Evolutionary conservation across 2,113 vertebrate species (phyloP).

Genomic region (Dromaius novaehollandiae): DNA sequence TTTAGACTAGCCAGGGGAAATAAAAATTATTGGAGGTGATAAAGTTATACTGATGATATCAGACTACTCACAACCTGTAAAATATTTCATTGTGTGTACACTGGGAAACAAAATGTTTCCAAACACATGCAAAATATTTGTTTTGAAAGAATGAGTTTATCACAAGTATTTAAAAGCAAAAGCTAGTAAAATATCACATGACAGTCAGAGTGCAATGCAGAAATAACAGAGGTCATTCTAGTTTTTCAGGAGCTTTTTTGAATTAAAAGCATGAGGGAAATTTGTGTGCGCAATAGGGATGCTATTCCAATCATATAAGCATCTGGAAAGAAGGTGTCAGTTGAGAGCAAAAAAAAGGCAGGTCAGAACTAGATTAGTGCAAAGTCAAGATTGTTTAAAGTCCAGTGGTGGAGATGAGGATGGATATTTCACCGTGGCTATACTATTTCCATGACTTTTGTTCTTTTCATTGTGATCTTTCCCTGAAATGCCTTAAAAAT

Average conservation of each 20-base stretch:
- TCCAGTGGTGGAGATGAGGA: background rate
- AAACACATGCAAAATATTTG: background rate
- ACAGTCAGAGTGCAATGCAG: background rate
- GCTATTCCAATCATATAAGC: background rate
- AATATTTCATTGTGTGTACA: background rate
- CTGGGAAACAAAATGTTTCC: background rate
- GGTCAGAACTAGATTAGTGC: background rate
- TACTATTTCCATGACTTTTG: background rate
- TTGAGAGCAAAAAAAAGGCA: background rate
- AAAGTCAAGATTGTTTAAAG: background rate
- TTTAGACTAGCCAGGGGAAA: background rate
- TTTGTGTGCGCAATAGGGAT: background rate
- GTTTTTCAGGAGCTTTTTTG: background rate
- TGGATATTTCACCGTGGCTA: background rate
- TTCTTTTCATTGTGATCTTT: background rate
- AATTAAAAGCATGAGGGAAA: background rate
- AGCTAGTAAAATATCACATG: background rate
- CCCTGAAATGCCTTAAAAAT: constrained; percentile 28
- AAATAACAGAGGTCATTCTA: background rate
- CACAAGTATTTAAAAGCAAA: background rate
- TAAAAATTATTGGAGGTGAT: background rate
- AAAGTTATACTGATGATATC: background rate
- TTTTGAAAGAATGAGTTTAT: background rate
- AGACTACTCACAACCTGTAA: background rate
- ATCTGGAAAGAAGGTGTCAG: background rate